Conservation (phyloP, 64 coral and sea anemone genomes). For the Actinia equina region DNA sequence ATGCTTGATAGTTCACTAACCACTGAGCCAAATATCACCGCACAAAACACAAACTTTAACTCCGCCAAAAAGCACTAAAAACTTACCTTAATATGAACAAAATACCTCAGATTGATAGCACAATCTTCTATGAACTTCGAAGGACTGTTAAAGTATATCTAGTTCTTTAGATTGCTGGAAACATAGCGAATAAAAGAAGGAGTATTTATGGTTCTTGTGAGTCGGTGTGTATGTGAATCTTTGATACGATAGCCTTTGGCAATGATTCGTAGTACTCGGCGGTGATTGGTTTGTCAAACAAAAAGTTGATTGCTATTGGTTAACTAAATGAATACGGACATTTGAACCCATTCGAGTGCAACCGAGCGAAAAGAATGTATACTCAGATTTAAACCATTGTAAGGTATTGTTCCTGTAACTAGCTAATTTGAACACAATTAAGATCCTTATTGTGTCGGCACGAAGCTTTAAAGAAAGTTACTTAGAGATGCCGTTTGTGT, state of each 20-base stretch:
- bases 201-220: not conserved
- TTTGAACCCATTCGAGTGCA: slow-evolving; percentile 19
- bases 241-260: slow-evolving; percentile 12
- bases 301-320: not conserved
- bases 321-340: slow-evolving; percentile 1
- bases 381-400: not conserved
- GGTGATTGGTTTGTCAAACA: slow-evolving; percentile 24
- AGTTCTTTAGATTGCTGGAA: not conserved
- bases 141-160: not conserved
- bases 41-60: not conserved
- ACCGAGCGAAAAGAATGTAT: not conserved
- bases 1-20: slow-evolving; percentile 12
- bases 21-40: not conserved
- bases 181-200: not conserved
- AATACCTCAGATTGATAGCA: not conserved
- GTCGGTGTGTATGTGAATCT: slow-evolving; percentile 2
- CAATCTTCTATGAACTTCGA: not conserved
- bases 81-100: slow-evolving; percentile 1
- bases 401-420: not conserved
- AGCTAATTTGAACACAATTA: not conserved
- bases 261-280: not conserved
- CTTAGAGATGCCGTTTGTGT: not conserved
- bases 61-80: not conserved
- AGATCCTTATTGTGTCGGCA: not conserved
- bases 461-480: not conserved